phyloP scores from a whole-genome alignment of 2,888 invertebrate genomes.

The Argyresthia albistria region DNA sequence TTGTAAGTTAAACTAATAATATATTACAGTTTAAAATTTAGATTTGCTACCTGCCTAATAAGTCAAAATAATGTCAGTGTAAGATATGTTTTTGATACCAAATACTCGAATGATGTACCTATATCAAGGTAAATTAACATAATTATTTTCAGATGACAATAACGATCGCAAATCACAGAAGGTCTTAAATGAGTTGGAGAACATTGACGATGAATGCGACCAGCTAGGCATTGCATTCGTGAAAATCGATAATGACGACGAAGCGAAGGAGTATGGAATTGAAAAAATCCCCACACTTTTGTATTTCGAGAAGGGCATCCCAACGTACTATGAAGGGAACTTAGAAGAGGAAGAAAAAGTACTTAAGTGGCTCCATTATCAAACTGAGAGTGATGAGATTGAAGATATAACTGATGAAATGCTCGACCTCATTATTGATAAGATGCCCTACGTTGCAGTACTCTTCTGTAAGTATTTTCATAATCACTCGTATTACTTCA shows the following conservation, averaged over 20 bases:
- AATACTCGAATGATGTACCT: too few relatives aligned
- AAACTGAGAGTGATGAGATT: conserved; percentile 90
- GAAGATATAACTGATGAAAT: conserved; percentile 96
- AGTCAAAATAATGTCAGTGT: not conserved
- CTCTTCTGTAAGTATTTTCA: conserved; percentile 84
- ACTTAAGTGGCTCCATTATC: conserved; percentile 87
- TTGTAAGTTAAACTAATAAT: conserved; percentile 76
- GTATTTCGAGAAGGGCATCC: conserved; percentile 85
- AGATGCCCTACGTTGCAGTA: conserved; percentile 91
- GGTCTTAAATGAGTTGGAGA: conserved; percentile 90
- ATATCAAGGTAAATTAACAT: too few relatives aligned
- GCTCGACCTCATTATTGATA: conserved; percentile 90
- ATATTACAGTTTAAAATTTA: not conserved
- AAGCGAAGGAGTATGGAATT: conserved; percentile 92
- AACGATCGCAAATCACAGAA: conserved; percentile 90
- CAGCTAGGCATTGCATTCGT: conserved; percentile 91
- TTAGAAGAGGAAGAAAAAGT: conserved; percentile 92
- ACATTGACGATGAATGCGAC: conserved; percentile 95
- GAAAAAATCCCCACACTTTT: conserved; percentile 89
- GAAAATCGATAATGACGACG: conserved; percentile 91
- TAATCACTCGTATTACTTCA: conserved; percentile 15
- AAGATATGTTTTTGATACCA: too few relatives aligned
- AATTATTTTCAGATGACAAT: conserved; percentile 79
- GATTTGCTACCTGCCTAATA: not conserved
- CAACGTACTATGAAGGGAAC: conserved; percentile 85